Conservation (phyloP, 2,113 vertebrate genomes). For the Nasalis larvatus region DNA sequence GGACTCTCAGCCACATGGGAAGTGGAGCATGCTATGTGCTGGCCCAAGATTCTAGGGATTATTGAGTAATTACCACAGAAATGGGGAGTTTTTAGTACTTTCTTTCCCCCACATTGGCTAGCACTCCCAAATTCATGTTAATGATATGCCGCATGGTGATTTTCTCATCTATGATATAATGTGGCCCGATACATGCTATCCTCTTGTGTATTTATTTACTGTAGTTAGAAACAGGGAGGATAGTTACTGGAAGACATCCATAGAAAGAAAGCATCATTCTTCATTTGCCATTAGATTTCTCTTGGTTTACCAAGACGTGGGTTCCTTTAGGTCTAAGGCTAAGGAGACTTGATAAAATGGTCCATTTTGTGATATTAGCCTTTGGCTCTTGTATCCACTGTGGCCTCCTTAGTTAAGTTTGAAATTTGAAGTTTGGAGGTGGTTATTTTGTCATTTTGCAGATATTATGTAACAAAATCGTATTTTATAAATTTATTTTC, state of each 20-base stretch:
- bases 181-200: too few species aligned
- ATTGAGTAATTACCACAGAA: background rate
- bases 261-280: accelerated
- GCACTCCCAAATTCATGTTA: too few species aligned
- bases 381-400: background rate
- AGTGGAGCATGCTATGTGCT: accelerated
- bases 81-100: background rate
- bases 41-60: accelerated
- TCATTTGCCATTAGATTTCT: background rate
- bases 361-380: background rate
- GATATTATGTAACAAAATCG: background rate
- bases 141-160: too few species aligned
- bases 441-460: background rate
- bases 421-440: background rate
- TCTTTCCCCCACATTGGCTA: too few species aligned
- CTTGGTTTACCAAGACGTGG: background rate
- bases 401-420: background rate
- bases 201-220: too few species aligned
- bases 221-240: too few species aligned
- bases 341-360: background rate
- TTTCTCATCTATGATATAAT: too few species aligned
- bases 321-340: background rate
- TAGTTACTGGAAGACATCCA: accelerated
- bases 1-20: accelerated
- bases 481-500: background rate